Base-by-base conservation (phyloP, 2,888 invertebrate genomes). In the Coremacera marginata region DNA sequence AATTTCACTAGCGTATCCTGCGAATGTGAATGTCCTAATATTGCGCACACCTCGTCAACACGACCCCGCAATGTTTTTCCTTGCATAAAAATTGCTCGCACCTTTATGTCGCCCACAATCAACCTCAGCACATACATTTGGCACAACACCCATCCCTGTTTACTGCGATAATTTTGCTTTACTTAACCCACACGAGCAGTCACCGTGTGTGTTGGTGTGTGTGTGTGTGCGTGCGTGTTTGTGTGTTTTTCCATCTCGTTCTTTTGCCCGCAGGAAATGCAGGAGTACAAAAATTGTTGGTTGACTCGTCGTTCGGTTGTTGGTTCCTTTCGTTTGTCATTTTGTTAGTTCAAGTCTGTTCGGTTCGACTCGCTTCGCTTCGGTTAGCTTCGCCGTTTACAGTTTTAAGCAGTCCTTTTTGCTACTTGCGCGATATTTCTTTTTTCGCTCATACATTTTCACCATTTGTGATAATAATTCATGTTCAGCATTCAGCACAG, bases 401-500 rank as follows among this genome's bases (percentile, higher is more conserved):
- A 63, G 51, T 57, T 19, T 34, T 31, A 22, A 34, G 14, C 51
- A 25, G 44, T 49, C 16, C 37, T 57, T 72, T 72, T 70, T 31
- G 27, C 72, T 25, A 44, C 37, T 62, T 72, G 62, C 49, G 60
- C 49, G 27, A 14, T 72, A 8, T 19, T 31, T 14, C 34, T n/a
- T 31, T 11, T 27, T 37, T 27, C 60, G 22, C 49, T 27, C 44
- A 31, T 44, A 22, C 37, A 49, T 22, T 60, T 37, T 44, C 37
- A 49, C 37, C 44, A 49, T 72, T 72, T 72, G 22, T 55, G 55
- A 55, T 74, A 67, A 67, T 74, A 74, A 74, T 67, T 74, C 67
- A 74, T 55, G 65, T 67, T 74, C n/a, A 25, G 71, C 60, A 16
- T 22, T 71, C 37, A 57, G 31, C 16, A n/a, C 19, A 9, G 51